A percentile compares a stretch with the other conserved stretches of the same genome.
Evolutionary conservation across 2,113 vertebrate species (phyloP).

Genomic region (Haemorhous mexicanus): DNA sequence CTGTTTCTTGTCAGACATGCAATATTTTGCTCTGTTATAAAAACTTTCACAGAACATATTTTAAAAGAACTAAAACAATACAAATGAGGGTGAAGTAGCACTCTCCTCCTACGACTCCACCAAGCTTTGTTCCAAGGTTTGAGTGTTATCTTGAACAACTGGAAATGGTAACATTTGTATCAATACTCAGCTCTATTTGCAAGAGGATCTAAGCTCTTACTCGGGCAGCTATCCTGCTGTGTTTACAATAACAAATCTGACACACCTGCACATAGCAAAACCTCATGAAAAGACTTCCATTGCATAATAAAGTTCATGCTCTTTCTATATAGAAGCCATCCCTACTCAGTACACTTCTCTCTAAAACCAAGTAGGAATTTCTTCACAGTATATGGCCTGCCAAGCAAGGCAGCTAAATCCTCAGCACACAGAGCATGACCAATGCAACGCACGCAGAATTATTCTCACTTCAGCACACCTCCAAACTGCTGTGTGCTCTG

Average conservation of each 20-base stretch:
- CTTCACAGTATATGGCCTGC: neutral
- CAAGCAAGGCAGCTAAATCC: neutral
- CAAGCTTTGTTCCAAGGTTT: neutral
- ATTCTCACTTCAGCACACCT: neutral
- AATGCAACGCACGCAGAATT: neutral
- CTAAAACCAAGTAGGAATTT: neutral
- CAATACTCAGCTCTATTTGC: neutral
- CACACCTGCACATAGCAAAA: conserved; percentile 29
- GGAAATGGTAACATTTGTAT: neutral
- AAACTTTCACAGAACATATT: neutral
- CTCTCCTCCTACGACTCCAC: neutral
- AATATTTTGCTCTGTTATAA: neutral
- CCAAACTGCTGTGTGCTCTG: neutral
- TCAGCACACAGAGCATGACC: neutral
- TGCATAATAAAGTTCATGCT: conserved; percentile 54
- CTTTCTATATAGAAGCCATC: neutral
- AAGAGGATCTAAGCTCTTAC: conserved; percentile 11
- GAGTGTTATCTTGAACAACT: neutral
- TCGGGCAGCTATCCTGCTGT: neutral
- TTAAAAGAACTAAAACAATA: neutral
- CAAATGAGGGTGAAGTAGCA: neutral
- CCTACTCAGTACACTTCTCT: neutral
- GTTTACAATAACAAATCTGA: conserved; percentile 40
- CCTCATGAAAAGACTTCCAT: conserved; percentile 43
- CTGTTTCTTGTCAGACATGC: neutral